Evolutionary conservation across 2,888 invertebrate genomes (phyloP), one percentile per base, ranked within the genome.

Genomic region (Phaonia tiefii): DNA sequence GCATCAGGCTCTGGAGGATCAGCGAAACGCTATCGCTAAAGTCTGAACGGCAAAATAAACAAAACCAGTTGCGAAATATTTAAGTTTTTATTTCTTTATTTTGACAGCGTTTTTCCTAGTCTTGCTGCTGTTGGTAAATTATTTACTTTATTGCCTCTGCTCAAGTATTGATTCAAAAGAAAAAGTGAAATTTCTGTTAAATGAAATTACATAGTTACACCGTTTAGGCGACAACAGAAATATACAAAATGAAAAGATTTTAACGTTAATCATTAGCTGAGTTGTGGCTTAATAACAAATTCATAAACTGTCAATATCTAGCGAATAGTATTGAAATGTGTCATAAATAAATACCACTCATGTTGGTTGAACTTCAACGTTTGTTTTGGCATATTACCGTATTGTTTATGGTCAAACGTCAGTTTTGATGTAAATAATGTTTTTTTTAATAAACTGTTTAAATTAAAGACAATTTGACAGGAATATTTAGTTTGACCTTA

Each of bases 151-250:
- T 76, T 63, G 54, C n/a, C 37, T 56, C 42, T 17, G 51, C n/a
- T 71, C 39, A 39, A 63, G 63, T 67, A 44, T 67, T 54, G 25
- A 26, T 65, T 65, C 56, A 17, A 72, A 67, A 73, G 69, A 56
- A 56, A 75, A 70, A 76, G 76, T 37, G 75, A 78, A 81, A 69
- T 75, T 80, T 76, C 15, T 22, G 67, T 49, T 1, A 51, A 49
- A 39, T 39, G 46, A 69, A 67, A 73, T 65, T 69, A 67, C 31
- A 5, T 31, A 31, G 31, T 31, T 31, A 31, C 44, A 72, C 22
- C 51, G 17, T 60, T 67, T 63, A 58, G 26, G 46, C 39, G 37
- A n/a, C n/a, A 63, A 56, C 1, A 37, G 17, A 60, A 78, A 60
- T 72, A 37, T 11, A 13, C 37, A 60, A 39, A 39, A 10, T 37